These are phyloP conservation scores for Diplosoma virens DNA, from an alignment of 23 tunicate species.

Conservation along the genomic window DNA sequence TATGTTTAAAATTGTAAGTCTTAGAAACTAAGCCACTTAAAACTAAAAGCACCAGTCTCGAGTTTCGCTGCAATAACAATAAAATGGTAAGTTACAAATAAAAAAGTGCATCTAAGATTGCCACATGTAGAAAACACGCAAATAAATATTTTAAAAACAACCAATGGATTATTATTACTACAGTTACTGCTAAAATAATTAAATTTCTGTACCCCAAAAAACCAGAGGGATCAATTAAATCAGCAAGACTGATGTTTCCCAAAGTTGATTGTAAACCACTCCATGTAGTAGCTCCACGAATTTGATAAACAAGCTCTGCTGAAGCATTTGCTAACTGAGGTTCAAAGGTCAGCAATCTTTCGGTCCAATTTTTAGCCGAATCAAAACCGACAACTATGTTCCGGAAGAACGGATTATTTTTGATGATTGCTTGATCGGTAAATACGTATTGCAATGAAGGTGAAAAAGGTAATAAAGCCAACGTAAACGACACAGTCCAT, in stretches of 20 bases:
- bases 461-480: constrained; percentile 39
- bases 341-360: constrained; percentile 13
- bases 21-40: too few relatives aligned
- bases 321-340: background rate
- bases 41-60: too few relatives aligned
- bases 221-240: background rate
- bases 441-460: constrained; percentile 1
- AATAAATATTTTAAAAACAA: too few relatives aligned
- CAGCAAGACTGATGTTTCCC: background rate
- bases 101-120: too few relatives aligned
- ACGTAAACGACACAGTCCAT: constrained; percentile 7
- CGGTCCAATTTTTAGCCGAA: constrained; percentile 19
- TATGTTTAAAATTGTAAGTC: too few relatives aligned
- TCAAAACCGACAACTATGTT: constrained; percentile 13
- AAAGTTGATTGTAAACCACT: background rate
- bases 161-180: too few relatives aligned
- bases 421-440: constrained; percentile 12
- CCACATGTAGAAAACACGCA: too few relatives aligned
- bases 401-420: constrained; percentile 22
- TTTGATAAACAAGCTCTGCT: background rate
- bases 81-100: too few relatives aligned
- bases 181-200: too few relatives aligned
- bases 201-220: too few relatives aligned
- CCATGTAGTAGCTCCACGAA: constrained; percentile 12
- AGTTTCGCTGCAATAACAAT: too few relatives aligned